Evolutionary conservation across 2,888 invertebrate species (phyloP).

Genomic region (Eristalis arbustorum): DNA sequence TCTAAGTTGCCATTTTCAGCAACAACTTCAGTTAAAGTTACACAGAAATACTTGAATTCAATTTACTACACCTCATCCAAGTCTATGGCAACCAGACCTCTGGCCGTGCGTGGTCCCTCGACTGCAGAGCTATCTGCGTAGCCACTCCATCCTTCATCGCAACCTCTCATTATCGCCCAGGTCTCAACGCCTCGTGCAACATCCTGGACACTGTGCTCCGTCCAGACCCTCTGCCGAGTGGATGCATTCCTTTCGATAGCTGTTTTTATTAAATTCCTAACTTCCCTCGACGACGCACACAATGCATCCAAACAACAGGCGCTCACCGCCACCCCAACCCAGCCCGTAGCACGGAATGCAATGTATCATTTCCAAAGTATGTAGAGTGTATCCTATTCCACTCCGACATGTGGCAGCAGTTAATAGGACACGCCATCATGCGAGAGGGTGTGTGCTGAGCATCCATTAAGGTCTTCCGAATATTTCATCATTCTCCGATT

Average conservation of each 20-base stretch:
- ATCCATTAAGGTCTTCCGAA: conserved; percentile 36
- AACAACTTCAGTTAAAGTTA: no score
- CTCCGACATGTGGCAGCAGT: conserved; percentile 21
- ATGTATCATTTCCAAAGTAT: not conserved
- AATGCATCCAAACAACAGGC: not conserved
- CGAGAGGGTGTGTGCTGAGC: not conserved
- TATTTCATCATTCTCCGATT: conserved; percentile 30
- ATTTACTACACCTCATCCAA: no score
- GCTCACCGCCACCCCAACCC: not conserved
- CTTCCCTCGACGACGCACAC: not conserved
- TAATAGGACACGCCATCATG: not conserved
- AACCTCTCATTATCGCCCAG: no score
- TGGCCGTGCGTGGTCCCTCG: no score
- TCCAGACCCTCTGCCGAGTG: not conserved
- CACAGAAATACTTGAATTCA: no score
- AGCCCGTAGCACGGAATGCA: not conserved
- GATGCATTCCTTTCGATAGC: not conserved
- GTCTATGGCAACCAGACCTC: no score
- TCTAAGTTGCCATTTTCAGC: no score
- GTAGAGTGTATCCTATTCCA: not conserved
- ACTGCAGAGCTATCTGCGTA: no score
- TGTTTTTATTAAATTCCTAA: not conserved
- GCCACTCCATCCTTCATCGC: no score
- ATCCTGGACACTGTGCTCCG: not conserved
- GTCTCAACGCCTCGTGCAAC: not conserved